Evolutionary conservation across 35 echinoderm and acorn worm species (phyloP), one percentile per base, ranked within the genome.

Genomic region (Holothuria glaberrima): DNA sequence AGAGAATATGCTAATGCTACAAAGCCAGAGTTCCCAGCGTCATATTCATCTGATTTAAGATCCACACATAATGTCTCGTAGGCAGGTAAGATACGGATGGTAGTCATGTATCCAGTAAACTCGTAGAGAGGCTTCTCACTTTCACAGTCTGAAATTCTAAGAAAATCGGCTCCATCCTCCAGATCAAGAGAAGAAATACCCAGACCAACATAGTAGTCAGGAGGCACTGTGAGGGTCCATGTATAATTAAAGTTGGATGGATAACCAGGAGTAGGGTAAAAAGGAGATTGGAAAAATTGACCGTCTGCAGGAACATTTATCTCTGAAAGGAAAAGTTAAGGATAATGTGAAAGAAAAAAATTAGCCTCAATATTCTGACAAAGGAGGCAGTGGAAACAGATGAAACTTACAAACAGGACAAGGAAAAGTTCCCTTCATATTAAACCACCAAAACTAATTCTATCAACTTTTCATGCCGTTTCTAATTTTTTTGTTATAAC

Each of bases 261-360:
- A 48, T 78, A 78, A 22, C 74, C 74, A 21, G 41, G 38, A 9
- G 12, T 12, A 9, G 74, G 74, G 41, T 78, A 78, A 56, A 78
- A 78, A 27, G 74, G 74, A 48, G 74, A 56, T 9, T 30, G 35
- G 35, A 78, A 48, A 27, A 52, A n/a, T 3, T 27, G 0, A 14
- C 74, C 74, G 50, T 78, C 44, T 9, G 12, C 3, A 50, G 21
- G 21, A n/a, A 78, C 74, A n/a, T 3, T 48, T 5, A 78, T 14
- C 3, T 78, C 74, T 78, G 74, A 16, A 35, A 25, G 29, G 50
- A 20, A 25, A 26, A n/a, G 16, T 44, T 12, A 25, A 35, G 36
- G 38, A 41, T 30, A 5, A 14, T 7, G 21, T 28, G 6, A n/a
- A n/a, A n/a, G n/a, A n/a, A n/a, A 65, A 7, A 65, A 12, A 21